These are phyloP conservation scores for Cricetomys ansorgei DNA, from an alignment of 2,113 vertebrate species.

Conservation along the genomic window DNA sequence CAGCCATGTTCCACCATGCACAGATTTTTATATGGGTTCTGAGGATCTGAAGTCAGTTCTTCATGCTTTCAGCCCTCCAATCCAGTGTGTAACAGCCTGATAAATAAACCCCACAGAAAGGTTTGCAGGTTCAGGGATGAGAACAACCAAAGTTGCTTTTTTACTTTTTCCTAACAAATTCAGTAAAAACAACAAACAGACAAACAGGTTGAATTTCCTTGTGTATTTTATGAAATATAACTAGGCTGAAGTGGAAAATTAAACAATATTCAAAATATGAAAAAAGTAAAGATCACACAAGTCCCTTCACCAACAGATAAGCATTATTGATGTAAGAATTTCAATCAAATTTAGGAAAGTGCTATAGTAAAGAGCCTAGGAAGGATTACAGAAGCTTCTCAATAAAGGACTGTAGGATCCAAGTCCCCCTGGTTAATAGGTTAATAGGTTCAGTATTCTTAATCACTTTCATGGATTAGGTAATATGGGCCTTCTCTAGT, in stretches of 20 bases:
- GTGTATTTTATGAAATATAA: slow-evolving; percentile 52
- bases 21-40: not conserved
- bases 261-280: slow-evolving; percentile 58
- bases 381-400: slow-evolving; percentile 31
- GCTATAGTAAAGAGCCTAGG: slow-evolving; percentile 1
- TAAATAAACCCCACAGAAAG: not conserved
- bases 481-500: not conserved
- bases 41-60: not conserved
- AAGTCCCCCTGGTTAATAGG: not conserved
- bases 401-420: not conserved
- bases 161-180: not conserved
- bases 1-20: not conserved
- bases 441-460: not conserved
- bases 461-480: not conserved
- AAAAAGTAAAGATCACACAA: slow-evolving; percentile 47
- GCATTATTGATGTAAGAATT: slow-evolving; percentile 49
- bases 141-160: slow-evolving; percentile 3
- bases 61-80: not conserved
- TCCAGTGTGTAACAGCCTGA: not conserved
- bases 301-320: slow-evolving; percentile 43
- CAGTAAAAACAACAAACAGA: not conserved
- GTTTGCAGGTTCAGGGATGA: not conserved
- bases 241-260: slow-evolving; percentile 62
- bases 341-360: slow-evolving; percentile 8
- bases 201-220: slow-evolving; percentile 38